Evolutionary conservation across 2,113 vertebrate genomes (phyloP), one percentile per base, ranked within the genome.

Genomic region (Balaeniceps rex): DNA sequence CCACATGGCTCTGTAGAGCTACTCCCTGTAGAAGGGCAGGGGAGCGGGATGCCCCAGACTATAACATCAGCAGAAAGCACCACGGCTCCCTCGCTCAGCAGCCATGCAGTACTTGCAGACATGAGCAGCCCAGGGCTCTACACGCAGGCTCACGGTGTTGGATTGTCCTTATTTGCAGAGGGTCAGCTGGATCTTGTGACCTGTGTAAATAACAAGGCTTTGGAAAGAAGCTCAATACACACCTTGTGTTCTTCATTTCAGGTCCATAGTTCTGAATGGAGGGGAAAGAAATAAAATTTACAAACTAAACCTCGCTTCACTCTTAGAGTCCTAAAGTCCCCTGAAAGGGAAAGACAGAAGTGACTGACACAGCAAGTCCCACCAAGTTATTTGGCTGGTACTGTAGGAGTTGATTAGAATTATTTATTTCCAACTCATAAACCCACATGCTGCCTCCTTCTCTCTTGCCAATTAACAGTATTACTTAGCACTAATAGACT

Each of bases 401-500:
- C 26, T 1, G 0, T 29, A 44, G 29, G 28, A 79, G 28, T 15
- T 80, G 34, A 89, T 91, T 55, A 75, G 36, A 95, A 81, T 64
- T 25, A 57, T 42, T 95, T 69, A 44, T 81, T 94, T 85, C 61
- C 74, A 93, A 19, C 40, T 72, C 29, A 11, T 57, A 93, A 94
- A 69, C 44, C 51, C 74, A 72, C 33, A 76, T 54, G 66, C 77
- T 94, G 31, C 71, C 54, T 65, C 79, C 40, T 77, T 52, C 52
- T 36, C 47, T 82, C 80, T 70, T 76, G 81, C 74, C 84, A 94
- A 40, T 95, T 95, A 96, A 92, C 93, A 83, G 81, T 76, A 94
- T 88, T 96, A 85, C 94, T 96, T 97, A 89, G 87, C 70, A 72
- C 88, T 85, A 95, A 93, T 83, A 95, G 83, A 91, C 61, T 92